Base-by-base conservation (phyloP, 37 sponge, comb jelly and placozoan species). In the Ianthella basta region DNA sequence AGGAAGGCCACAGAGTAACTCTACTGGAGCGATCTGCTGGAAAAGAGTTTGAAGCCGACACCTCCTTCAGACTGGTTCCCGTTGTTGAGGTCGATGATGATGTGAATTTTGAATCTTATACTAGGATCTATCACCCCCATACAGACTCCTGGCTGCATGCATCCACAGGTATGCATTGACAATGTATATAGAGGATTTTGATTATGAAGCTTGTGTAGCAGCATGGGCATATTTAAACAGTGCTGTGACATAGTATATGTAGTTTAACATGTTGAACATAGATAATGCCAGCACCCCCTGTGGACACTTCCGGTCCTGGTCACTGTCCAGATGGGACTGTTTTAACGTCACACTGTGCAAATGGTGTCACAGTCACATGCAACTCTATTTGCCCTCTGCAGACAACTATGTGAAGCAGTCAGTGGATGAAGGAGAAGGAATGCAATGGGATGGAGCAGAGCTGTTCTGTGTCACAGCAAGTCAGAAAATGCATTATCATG, bases 131-230 rank as follows among this genome's bases (percentile, higher is more conserved):
- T 25, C 91, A 90, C 56, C 72, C 83, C 16, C 35, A 33, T 14
- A 90, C 86, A 34, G 60, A 75, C 0, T 73, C 68, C 4, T 90
- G 91, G 91, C 65, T 90, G 23, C 70, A 83, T 59, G 88, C 83
- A 20, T 60, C 21, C 18, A 60, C 82, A 32, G 82, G 75, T 70
- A 37, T n/a, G n/a, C n/a, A n/a, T n/a, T n/a, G n/a, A n/a, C n/a
- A n/a, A n/a, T n/a, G n/a, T n/a, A n/a, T n/a, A n/a, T n/a, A n/a
- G n/a, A n/a, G n/a, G n/a, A n/a, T n/a, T n/a, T n/a, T n/a, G n/a
- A n/a, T n/a, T n/a, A n/a, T n/a, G n/a, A n/a, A n/a, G n/a, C n/a
- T n/a, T n/a, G n/a, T n/a, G n/a, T n/a, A n/a, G n/a, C n/a, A n/a
- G n/a, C n/a, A n/a, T n/a, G n/a, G n/a, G n/a, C n/a, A n/a, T n/a